Evolutionary conservation across 2,113 vertebrate genomes (phyloP).

Genomic region (Acrocephalus arundinaceus): DNA sequence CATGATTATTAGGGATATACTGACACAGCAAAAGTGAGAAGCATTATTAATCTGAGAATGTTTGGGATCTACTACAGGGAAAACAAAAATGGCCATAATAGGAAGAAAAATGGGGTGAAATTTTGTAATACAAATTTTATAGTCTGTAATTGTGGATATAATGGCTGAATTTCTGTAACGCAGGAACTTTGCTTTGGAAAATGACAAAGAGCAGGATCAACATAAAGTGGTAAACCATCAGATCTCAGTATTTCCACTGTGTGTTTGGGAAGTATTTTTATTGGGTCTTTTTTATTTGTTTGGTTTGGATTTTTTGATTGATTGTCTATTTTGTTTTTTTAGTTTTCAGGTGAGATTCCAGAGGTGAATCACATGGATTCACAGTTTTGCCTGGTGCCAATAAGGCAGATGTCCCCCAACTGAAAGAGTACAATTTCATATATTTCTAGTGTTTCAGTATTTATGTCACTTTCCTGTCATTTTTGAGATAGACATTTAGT

Average conservation of each 20-base stretch:
- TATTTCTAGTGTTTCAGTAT: not conserved
- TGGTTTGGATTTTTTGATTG: no score
- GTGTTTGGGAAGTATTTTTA: not conserved
- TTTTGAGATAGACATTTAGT: not conserved
- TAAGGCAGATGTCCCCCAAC: not conserved
- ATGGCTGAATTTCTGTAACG: not conserved
- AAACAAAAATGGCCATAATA: not conserved
- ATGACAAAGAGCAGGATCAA: not conserved
- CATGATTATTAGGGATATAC: not conserved
- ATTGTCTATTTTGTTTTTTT: not conserved
- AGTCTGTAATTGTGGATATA: not conserved
- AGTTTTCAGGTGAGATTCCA: not conserved
- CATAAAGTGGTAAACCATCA: not conserved
- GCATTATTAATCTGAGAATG: not conserved
- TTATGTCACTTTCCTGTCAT: not conserved
- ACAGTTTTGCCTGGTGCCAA: not conserved
- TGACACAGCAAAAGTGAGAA: not conserved
- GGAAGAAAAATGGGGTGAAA: not conserved
- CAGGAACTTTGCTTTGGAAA: not conserved
- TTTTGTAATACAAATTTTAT: not conserved
- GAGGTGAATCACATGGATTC: not conserved
- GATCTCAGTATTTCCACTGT: not conserved
- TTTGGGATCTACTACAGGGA: not conserved
- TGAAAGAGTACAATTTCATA: not conserved
- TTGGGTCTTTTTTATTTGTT: not conserved